Evolutionary conservation across 2,797 vertebrate species (phyloP).

Genomic region (Sebastes reedi): DNA sequence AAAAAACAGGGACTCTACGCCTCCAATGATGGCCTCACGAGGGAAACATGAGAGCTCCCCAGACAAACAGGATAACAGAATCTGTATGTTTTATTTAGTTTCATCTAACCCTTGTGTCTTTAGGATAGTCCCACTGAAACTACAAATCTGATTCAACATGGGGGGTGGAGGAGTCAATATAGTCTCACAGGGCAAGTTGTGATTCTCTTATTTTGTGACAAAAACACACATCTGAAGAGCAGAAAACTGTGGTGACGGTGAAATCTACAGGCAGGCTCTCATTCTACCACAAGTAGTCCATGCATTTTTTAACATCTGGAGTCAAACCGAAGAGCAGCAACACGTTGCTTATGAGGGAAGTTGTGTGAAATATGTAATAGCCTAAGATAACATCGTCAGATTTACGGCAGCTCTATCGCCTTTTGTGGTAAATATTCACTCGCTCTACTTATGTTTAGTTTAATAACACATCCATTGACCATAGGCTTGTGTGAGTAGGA

Average conservation of each 20-base stretch:
- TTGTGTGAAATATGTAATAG: background rate
- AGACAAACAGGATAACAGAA: slow-evolving; percentile 17
- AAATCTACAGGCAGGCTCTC: slow-evolving; percentile 6
- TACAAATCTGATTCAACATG: slow-evolving; percentile 16
- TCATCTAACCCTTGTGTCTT: slow-evolving; percentile 18
- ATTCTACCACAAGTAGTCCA: background rate
- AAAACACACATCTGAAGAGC: slow-evolving; percentile 13
- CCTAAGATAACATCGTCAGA: background rate
- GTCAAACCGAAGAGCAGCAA: background rate
- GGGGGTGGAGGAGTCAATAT: background rate
- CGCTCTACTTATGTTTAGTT: background rate
- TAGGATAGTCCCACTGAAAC: slow-evolving; percentile 14
- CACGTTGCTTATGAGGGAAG: background rate
- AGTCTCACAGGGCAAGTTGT: background rate
- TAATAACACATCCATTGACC: background rate
- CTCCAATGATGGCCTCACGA: background rate
- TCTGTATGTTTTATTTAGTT: slow-evolving; percentile 31
- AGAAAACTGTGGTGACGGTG: background rate
- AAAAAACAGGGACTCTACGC: background rate
- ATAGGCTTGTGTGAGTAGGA: background rate
- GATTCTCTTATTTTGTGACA: slow-evolving; percentile 3
- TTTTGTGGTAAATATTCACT: background rate
- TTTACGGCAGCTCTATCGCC: background rate
- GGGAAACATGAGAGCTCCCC: slow-evolving; percentile 4
- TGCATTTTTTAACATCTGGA: slow-evolving; percentile 8